These are phyloP conservation scores for Micoletzkya japonica DNA, from an alignment of 2,888 invertebrate genomes.

Conservation along the genomic window DNA sequence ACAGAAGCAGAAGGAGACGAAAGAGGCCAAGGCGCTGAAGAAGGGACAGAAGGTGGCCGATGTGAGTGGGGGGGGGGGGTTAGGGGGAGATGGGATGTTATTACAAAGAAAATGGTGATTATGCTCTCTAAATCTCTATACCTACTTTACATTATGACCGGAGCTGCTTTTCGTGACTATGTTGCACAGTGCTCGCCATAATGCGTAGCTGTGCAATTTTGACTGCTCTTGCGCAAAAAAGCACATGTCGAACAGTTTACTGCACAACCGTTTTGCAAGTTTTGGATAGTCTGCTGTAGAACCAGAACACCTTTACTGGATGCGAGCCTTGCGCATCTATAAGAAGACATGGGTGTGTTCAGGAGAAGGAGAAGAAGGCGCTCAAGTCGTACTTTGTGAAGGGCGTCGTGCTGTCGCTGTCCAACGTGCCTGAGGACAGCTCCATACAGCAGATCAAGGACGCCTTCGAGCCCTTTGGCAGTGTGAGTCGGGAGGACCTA, in stretches of 20 bases:
- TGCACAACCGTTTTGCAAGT: background rate
- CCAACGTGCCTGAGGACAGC: conserved; percentile 41
- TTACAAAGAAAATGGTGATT: too few relatives aligned
- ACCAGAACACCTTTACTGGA: background rate
- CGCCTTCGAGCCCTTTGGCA: conserved; percentile 76
- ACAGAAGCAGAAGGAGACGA: conserved; percentile 47
- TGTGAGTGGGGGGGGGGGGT: conserved; percentile 48
- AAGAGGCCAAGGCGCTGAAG: conserved; percentile 42
- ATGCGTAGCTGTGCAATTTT: too few relatives aligned
- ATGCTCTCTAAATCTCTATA: too few relatives aligned
- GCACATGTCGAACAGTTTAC: background rate
- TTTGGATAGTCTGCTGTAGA: too few relatives aligned
- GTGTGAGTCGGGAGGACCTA: too few relatives aligned
- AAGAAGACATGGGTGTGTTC: background rate
- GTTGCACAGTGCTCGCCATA: too few relatives aligned
- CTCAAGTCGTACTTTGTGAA: conserved; percentile 48
- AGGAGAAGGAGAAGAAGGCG: conserved; percentile 34
- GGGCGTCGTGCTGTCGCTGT: conserved; percentile 53
- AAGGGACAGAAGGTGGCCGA: conserved; percentile 37
- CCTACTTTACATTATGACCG: too few relatives aligned
- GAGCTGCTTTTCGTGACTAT: too few relatives aligned
- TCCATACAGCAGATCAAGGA: conserved; percentile 71
- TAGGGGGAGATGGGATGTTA: too few relatives aligned
- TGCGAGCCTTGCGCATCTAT: background rate
- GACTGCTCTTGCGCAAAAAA: background rate